A percentile compares a stretch with the other conserved stretches of the same genome.
These are phyloP conservation scores for Genyomyrus donnyi DNA, from an alignment of 2,113 vertebrate genomes.

Conservation along the genomic window DNA sequence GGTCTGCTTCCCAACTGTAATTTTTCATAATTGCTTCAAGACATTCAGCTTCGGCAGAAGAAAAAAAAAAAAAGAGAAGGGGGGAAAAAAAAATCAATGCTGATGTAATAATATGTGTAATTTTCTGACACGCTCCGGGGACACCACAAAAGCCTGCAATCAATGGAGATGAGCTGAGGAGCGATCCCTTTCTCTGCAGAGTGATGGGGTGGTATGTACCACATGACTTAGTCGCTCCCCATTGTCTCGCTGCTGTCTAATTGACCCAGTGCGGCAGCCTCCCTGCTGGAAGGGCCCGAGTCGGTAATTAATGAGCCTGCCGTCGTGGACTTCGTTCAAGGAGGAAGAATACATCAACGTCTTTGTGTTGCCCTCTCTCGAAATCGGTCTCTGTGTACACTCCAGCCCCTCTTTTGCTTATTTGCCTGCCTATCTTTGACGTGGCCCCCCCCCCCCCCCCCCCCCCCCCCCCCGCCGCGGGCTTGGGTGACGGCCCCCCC, in stretches of 20 bases:
- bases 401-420: background rate
- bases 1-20: slow-evolving; percentile 28
- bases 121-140: slow-evolving; percentile 27
- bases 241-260: slow-evolving; percentile 25
- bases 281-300: slow-evolving; percentile 13
- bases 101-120: slow-evolving; percentile 33
- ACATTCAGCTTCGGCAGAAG: slow-evolving; percentile 5
- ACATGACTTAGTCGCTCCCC: slow-evolving; percentile 18
- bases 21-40: slow-evolving; percentile 32
- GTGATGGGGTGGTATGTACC: slow-evolving; percentile 13
- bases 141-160: slow-evolving; percentile 21
- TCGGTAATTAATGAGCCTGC: slow-evolving; percentile 24
- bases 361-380: slow-evolving; percentile 10
- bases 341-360: slow-evolving; percentile 4
- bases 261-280: slow-evolving; percentile 17
- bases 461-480: too few species aligned
- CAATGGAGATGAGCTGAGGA: slow-evolving; percentile 25
- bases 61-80: slow-evolving; percentile 1
- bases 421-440: background rate
- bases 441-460: background rate
- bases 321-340: background rate
- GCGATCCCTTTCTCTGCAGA: slow-evolving; percentile 8
- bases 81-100: slow-evolving; percentile 24
- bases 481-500: too few species aligned
- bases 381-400: background rate